Percentiles rank a stretch among this genome's conserved stretches.
These are phyloP conservation scores for Drosophila prostipennis DNA, from an alignment of 2,888 invertebrate species.

Conservation along the genomic window DNA sequence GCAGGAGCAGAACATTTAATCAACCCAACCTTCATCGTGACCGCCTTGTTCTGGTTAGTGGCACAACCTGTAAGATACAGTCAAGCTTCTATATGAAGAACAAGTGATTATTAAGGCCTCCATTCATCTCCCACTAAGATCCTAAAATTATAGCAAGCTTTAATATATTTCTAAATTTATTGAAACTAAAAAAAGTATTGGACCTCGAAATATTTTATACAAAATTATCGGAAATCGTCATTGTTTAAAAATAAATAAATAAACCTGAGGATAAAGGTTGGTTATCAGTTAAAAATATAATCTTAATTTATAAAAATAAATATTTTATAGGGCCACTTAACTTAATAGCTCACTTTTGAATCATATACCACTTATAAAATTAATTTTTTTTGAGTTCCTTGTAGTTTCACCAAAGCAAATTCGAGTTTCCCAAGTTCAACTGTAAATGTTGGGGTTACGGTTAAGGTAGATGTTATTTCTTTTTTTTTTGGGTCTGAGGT, in stretches of 20 bases:
- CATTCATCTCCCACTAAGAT: too few relatives aligned
- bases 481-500: conserved; percentile 1
- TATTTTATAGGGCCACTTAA: too few relatives aligned
- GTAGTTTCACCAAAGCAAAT: neutral
- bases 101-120: too few relatives aligned
- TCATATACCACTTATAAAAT: neutral
- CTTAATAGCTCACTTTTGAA: neutral
- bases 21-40: conserved; percentile 50
- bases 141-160: too few relatives aligned
- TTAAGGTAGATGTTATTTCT: conserved; percentile 7
- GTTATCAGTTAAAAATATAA: too few relatives aligned
- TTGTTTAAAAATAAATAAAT: too few relatives aligned
- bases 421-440: neutral
- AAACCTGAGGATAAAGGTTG: too few relatives aligned
- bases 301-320: too few relatives aligned
- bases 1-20: conserved; percentile 64
- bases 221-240: too few relatives aligned
- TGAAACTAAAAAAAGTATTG: too few relatives aligned
- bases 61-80: conserved; percentile 22
- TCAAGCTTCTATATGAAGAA: neutral
- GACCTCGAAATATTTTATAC: too few relatives aligned
- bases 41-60: conserved; percentile 23
- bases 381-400: neutral
- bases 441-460: conserved; percentile 4
- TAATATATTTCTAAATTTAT: too few relatives aligned